Conservation (phyloP, 2,113 vertebrate genomes). For the Muscicapa adusta region DNA sequence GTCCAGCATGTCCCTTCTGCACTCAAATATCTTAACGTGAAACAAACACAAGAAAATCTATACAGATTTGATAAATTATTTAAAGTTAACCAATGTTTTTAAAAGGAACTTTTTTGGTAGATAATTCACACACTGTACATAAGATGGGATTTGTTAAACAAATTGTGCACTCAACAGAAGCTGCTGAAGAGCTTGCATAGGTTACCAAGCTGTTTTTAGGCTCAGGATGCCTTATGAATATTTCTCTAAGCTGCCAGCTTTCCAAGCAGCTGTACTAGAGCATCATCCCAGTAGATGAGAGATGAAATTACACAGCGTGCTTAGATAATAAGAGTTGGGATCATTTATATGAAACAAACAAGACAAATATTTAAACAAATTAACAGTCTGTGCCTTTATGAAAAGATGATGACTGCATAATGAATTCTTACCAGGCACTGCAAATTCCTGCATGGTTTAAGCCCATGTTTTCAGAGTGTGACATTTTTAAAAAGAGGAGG, state of each 20-base stretch:
- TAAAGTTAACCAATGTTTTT: background rate
- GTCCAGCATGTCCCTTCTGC: background rate
- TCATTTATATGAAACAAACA: background rate
- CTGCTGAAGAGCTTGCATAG: background rate
- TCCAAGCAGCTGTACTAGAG: background rate
- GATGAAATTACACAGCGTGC: background rate
- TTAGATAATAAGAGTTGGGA: background rate
- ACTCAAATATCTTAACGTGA: background rate
- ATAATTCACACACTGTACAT: background rate
- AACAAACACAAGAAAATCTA: background rate
- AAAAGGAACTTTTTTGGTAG: background rate
- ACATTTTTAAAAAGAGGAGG: background rate
- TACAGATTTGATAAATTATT: background rate
- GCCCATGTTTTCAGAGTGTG: background rate
- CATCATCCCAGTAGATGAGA: background rate
- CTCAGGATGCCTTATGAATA: background rate
- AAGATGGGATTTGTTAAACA: background rate
- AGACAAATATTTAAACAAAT: slow-evolving; percentile 34
- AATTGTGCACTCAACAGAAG: background rate
- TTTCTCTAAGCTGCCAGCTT: background rate
- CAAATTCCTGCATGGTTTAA: background rate
- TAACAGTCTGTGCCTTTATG: background rate
- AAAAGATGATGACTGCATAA: background rate
- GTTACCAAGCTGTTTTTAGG: background rate
- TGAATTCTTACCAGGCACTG: background rate